phyloP scores from a whole-genome alignment of 2,888 invertebrate species.

The Dichetophora obliterata region DNA sequence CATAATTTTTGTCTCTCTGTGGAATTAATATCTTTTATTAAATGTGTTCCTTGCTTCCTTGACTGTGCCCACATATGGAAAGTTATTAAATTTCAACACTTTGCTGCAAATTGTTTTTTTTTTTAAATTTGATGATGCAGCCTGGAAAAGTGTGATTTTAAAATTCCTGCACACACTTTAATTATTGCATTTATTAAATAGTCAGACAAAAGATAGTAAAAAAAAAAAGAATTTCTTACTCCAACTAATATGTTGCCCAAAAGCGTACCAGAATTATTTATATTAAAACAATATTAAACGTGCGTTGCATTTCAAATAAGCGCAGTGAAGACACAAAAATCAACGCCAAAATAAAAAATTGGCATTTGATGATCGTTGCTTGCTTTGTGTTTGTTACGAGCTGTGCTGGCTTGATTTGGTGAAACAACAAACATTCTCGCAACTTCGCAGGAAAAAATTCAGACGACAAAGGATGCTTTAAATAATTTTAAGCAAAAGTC shows the following conservation, averaged over 20 bases:
- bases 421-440: neutral
- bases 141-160: conserved; percentile 15
- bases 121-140: neutral
- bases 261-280: conserved; percentile 20
- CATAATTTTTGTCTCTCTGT: too few relatives aligned
- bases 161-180: conserved; percentile 23
- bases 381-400: neutral
- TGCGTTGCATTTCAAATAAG: conserved; percentile 29
- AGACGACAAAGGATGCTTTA: conserved; percentile 1
- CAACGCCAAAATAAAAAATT: neutral
- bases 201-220: too few relatives aligned
- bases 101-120: neutral
- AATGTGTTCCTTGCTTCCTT: too few relatives aligned
- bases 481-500: neutral
- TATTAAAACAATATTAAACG: conserved; percentile 37
- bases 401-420: neutral
- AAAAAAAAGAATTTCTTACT: neutral
- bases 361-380: too few relatives aligned
- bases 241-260: neutral
- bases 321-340: neutral
- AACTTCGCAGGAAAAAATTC: neutral
- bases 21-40: too few relatives aligned
- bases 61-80: neutral
- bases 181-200: conserved; percentile 23
- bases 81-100: conserved; percentile 31